Base-by-base conservation (phyloP, 2,888 invertebrate genomes). In the Polymixis flavicincta region DNA sequence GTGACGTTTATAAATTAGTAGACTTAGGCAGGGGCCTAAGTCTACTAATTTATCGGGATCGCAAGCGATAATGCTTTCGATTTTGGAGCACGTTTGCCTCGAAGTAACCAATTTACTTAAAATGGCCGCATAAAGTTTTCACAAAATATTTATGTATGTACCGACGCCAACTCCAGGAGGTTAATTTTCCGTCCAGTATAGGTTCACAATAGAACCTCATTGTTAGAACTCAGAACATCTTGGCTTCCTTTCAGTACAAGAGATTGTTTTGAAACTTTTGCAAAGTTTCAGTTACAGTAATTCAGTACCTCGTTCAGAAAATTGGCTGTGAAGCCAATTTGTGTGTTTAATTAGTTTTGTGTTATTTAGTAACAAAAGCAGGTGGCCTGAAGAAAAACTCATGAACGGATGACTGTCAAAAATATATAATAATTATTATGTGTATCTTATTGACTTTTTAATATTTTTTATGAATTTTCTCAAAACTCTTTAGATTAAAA, bases 181-280 rank as follows among this genome's bases (percentile, higher is more conserved):
- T 19, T 59, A n/a, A 59, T 59, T 22, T 22, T 5, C 25, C 13
- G 25, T 45, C 1, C 25, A 19, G 59, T 42, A 11, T 17, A 45
- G 17, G 7, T 45, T 52, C 22, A 59, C 79, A 78, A 70, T 17
- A 52, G 37, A 78, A 14, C 22, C 17, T 60, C 52, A 14, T 79
- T 78, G 52, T 79, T n/a, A 0, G 5, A 45, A 0, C 69, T 22
- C 37, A 1, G 7, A 59, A 42, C 14, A 52, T 76, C 8, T 76
- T 78, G 76, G 79, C 79, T 32, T 37, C 45, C 8, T 28, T 48
- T 79, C 76, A 76, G 78, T 71, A 32, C 0, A 50, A 0, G 42
- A 25, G 28, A 78, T 78, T 78, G 75, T 78, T 50, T 25, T 8
- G 4, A 22, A 75, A 69, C 19, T 57, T 57, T 78, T n/a, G 5